Percentiles rank a stretch among this genome's conserved stretches.
Evolutionary conservation across 2,113 vertebrate genomes (phyloP).

Genomic region (Azemiops feae): DNA sequence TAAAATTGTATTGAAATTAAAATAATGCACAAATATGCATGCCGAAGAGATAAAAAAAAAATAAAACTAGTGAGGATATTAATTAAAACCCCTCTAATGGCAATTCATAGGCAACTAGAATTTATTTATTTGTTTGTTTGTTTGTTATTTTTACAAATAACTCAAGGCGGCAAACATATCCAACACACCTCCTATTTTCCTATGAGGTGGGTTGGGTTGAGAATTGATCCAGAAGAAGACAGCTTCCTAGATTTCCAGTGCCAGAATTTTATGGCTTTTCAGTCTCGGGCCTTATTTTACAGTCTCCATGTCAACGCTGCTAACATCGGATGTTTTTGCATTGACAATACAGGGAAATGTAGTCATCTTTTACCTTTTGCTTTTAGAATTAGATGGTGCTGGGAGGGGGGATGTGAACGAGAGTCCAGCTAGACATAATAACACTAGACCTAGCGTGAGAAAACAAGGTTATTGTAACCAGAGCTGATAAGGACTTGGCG

Average conservation of each 20-base stretch:
- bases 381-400: no score
- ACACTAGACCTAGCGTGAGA: no score
- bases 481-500: no score
- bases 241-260: not conserved
- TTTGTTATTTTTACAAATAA: not conserved
- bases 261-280: not conserved
- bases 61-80: not conserved
- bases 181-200: not conserved
- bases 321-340: no score
- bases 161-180: not conserved
- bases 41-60: not conserved
- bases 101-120: not conserved
- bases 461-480: no score
- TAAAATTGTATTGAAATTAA: not conserved
- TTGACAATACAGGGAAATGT: no score
- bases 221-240: not conserved
- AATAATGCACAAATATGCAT: not conserved
- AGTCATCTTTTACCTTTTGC: no score
- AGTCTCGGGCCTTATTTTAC: not conserved
- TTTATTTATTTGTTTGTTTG: not conserved
- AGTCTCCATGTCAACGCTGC: no score
- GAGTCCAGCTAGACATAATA: no score
- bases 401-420: no score
- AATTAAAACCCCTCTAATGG: not conserved
- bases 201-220: no score